These are phyloP conservation scores for Larimichthys crocea DNA, from an alignment of 2,113 vertebrate genomes.

Conservation along the genomic window DNA sequence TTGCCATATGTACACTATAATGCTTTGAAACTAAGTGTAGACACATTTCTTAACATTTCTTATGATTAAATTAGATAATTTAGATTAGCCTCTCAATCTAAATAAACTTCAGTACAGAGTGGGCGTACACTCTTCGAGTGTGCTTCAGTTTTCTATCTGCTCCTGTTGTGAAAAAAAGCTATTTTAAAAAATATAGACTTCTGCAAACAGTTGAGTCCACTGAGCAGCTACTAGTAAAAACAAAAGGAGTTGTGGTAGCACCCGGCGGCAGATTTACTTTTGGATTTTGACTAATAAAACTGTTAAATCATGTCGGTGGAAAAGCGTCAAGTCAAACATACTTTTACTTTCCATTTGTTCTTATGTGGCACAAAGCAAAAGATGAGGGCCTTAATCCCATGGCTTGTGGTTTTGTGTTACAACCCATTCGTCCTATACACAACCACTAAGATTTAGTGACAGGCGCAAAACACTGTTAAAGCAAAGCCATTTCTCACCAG, in stretches of 20 bases:
- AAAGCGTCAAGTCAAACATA: constrained; percentile 65
- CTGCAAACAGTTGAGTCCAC: constrained; percentile 10
- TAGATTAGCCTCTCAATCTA: not conserved
- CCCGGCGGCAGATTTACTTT: constrained; percentile 27
- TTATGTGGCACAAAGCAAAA: constrained; percentile 63
- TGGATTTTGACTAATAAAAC: constrained; percentile 50
- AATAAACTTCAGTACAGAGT: not conserved
- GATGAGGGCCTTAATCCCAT: constrained; percentile 75
- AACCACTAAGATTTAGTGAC: constrained; percentile 83
- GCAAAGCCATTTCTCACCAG: constrained; percentile 82
- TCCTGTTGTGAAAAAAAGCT: constrained; percentile 5
- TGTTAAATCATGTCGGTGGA: constrained; percentile 51
- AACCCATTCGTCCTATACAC: constrained; percentile 73
- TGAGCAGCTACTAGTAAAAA: constrained; percentile 36
- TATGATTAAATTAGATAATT: not conserved
- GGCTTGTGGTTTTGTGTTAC: constrained; percentile 74
- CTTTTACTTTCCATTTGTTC: constrained; percentile 71
- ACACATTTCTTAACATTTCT: not conserved
- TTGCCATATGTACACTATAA: not conserved
- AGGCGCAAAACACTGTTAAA: constrained; percentile 83
- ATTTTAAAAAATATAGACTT: constrained; percentile 7
- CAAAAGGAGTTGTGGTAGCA: constrained; percentile 12
- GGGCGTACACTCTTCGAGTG: not conserved
- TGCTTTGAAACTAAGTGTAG: not conserved
- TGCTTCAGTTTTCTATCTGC: not conserved